These are phyloP conservation scores for Malurus melanocephalus DNA, from an alignment of 2,113 vertebrate genomes.

Conservation along the genomic window DNA sequence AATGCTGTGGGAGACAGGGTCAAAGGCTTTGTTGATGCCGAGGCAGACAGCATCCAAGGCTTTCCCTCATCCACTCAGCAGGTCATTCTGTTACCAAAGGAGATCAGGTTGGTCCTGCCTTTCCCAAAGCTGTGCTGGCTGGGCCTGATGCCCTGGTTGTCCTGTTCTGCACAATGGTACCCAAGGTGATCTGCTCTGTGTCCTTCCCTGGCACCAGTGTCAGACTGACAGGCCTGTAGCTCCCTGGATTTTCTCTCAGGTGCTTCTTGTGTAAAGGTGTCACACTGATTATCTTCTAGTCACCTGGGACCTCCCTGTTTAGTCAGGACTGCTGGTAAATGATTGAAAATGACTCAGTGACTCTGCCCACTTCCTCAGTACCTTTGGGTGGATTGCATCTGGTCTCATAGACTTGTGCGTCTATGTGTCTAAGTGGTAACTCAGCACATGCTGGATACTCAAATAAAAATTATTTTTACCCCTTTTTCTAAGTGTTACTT, in stretches of 20 bases:
- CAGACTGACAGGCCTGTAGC: not conserved
- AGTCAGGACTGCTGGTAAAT: not conserved
- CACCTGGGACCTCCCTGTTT: not conserved
- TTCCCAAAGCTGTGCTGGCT: not conserved
- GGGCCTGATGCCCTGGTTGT: not conserved
- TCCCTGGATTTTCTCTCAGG: not conserved
- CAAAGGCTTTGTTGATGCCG: not conserved
- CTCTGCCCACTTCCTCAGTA: not conserved
- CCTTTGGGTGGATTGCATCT: not conserved
- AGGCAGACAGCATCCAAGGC: not conserved
- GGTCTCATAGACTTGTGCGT: not conserved
- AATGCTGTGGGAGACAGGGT: not conserved
- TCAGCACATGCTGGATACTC: not conserved
- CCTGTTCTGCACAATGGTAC: not conserved
- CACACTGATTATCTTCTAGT: not conserved
- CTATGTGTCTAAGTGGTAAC: not conserved
- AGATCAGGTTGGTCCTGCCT: not conserved
- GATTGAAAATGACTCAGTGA: not conserved
- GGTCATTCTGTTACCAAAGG: not conserved
- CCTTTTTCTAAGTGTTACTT: not conserved
- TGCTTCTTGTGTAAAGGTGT: not conserved
- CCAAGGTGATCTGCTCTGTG: not conserved
- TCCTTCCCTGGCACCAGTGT: not conserved
- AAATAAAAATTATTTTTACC: not conserved
- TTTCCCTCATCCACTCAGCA: not conserved